A percentile compares a stretch with the other conserved stretches of the same genome.
phyloP scores from a whole-genome alignment of 2,888 invertebrate genomes.

The Unio delphinus region DNA sequence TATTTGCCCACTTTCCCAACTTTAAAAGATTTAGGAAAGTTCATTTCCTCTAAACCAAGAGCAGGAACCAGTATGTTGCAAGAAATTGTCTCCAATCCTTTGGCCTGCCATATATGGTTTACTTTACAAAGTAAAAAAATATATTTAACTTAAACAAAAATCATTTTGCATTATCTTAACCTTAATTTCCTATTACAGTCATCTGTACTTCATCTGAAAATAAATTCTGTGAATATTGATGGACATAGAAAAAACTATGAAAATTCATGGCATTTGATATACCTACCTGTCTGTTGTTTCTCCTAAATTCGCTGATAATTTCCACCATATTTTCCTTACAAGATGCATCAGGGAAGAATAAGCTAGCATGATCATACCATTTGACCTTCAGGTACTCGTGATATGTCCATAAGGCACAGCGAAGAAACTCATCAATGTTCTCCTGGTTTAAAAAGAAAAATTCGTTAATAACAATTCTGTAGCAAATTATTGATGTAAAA shows the following conservation, averaged over 20 bases:
- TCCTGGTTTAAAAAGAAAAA: conserved; percentile 14
- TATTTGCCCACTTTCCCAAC: too few species aligned
- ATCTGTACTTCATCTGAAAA: background rate
- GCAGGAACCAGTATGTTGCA: too few species aligned
- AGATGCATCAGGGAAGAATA: conserved; percentile 21
- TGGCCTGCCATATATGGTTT: too few species aligned
- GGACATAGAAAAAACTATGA: background rate
- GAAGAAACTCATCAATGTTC: conserved; percentile 9
- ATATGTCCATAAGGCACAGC: conserved; percentile 17
- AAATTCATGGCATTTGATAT: conserved; percentile 1
- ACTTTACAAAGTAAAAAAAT: too few species aligned
- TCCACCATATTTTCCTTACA: conserved; percentile 25
- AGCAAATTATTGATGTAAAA: too few species aligned
- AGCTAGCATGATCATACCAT: conserved; percentile 11
- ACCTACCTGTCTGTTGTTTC: conserved; percentile 38
- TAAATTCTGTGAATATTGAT: too few species aligned
- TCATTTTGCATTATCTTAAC: background rate
- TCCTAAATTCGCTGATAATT: conserved; percentile 17
- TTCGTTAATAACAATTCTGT: too few species aligned
- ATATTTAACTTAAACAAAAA: too few species aligned
- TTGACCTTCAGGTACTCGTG: conserved; percentile 22
- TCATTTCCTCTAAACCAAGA: too few species aligned
- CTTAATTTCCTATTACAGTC: background rate
- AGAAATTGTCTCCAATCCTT: too few species aligned
- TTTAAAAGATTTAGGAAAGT: too few species aligned